Conservation (phyloP, 2,113 vertebrate genomes). For the Poecile atricapillus region DNA sequence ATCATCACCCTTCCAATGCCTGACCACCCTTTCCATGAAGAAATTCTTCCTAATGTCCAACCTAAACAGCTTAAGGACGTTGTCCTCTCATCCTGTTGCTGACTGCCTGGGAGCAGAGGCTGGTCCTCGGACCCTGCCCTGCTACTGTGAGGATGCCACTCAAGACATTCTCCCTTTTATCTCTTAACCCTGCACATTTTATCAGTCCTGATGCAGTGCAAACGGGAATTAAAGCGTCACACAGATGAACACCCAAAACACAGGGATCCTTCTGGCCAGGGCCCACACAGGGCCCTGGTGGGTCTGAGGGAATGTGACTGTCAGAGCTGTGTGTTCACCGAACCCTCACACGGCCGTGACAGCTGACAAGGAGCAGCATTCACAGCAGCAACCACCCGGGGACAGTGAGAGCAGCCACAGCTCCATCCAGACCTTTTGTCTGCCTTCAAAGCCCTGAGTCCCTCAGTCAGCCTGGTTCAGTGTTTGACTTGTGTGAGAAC, state of each 20-base stretch:
- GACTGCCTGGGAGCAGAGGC: background rate
- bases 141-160: background rate
- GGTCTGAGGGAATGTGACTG: background rate
- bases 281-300: background rate
- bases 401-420: background rate
- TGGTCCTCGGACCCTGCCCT: background rate
- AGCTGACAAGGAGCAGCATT: background rate
- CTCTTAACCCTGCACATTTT: background rate
- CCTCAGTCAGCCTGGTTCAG: background rate
- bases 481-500: background rate
- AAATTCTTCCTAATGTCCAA: background rate
- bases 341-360: background rate
- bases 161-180: background rate
- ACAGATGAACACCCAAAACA: background rate
- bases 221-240: background rate
- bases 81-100: background rate
- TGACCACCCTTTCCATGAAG: rapidly evolving
- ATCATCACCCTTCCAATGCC: background rate
- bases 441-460: background rate
- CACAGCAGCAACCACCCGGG: background rate
- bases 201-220: background rate
- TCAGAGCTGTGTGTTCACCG: background rate
- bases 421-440: background rate
- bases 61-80: background rate
- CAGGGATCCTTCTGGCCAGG: background rate